Conservation (phyloP, 2,797 vertebrate species). For the Macrochelys suwanniensis region DNA sequence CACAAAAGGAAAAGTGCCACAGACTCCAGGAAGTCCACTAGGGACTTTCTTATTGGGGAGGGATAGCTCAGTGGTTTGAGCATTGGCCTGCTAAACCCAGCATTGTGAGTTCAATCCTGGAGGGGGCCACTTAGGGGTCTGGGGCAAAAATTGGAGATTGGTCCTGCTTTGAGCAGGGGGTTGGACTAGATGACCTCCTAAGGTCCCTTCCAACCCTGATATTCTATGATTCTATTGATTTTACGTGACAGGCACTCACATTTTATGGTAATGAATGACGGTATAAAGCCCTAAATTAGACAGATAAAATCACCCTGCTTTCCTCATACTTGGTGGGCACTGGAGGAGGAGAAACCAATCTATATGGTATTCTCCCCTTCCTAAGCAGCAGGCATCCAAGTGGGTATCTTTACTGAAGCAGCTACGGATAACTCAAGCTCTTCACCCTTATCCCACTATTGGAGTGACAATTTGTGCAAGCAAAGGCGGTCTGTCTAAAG, state of each 20-base stretch:
- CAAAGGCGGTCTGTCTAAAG: background rate
- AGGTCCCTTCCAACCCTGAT: too few species aligned
- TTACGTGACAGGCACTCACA: background rate
- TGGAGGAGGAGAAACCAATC: background rate
- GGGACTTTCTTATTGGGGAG: background rate
- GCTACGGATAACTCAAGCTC: background rate
- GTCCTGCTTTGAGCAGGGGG: too few species aligned
- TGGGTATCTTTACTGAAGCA: background rate
- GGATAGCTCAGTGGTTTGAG: too few species aligned
- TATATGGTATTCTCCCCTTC: background rate
- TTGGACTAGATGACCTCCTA: too few species aligned
- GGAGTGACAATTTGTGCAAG: background rate
- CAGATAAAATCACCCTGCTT: background rate
- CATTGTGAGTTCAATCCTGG: too few species aligned
- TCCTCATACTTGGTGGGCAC: background rate
- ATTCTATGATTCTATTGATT: too few species aligned
- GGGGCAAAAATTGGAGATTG: too few species aligned
- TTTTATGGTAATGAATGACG: accelerated
- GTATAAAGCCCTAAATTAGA: background rate
- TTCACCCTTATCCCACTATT: background rate
- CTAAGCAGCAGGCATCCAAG: background rate
- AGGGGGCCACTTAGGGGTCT: too few species aligned
- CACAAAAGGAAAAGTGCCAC: background rate
- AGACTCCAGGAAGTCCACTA: background rate
- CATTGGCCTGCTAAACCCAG: too few species aligned